phyloP scores from a whole-genome alignment of 2,888 invertebrate genomes.

The Mechanitis mazaeus region DNA sequence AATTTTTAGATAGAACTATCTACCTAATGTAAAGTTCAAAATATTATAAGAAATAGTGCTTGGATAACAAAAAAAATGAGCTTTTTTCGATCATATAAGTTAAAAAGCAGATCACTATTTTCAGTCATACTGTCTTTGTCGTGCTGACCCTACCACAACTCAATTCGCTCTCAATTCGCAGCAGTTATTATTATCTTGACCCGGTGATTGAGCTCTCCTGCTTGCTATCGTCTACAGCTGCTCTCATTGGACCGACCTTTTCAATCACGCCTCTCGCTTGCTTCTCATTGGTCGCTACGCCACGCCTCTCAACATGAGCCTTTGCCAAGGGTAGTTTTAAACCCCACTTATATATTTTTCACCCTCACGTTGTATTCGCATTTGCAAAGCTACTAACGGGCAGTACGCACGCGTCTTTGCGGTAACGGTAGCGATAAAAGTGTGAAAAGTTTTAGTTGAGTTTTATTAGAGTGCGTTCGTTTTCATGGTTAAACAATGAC shows the following conservation, averaged over 20 bases:
- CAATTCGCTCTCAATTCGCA: conserved; percentile 75
- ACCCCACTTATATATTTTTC: conserved; percentile 75
- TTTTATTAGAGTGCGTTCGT: conserved; percentile 44
- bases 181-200: conserved; percentile 76
- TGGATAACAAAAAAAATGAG: conserved; percentile 28
- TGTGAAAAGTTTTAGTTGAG: conserved; percentile 61
- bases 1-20: too few species aligned
- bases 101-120: conserved; percentile 47
- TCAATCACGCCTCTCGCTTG: conserved; percentile 59
- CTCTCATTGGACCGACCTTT: conserved; percentile 55
- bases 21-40: not conserved
- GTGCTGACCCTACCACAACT: conserved; percentile 71
- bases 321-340: conserved; percentile 67
- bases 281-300: conserved; percentile 54
- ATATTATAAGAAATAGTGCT: conserved; percentile 8
- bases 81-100: conserved; percentile 41
- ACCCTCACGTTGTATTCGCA: conserved; percentile 70
- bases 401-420: conserved; percentile 65
- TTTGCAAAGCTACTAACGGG: conserved; percentile 62
- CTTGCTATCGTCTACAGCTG: conserved; percentile 52
- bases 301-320: conserved; percentile 67
- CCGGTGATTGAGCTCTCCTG: conserved; percentile 74
- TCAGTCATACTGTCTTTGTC: conserved; percentile 62
- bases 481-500: conserved; percentile 78
- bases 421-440: conserved; percentile 59